Percentiles rank a stretch among this genome's conserved stretches.
Evolutionary conservation across 1,140 invertebrate species (phyloP).

Genomic region (Tribolium madens): DNA sequence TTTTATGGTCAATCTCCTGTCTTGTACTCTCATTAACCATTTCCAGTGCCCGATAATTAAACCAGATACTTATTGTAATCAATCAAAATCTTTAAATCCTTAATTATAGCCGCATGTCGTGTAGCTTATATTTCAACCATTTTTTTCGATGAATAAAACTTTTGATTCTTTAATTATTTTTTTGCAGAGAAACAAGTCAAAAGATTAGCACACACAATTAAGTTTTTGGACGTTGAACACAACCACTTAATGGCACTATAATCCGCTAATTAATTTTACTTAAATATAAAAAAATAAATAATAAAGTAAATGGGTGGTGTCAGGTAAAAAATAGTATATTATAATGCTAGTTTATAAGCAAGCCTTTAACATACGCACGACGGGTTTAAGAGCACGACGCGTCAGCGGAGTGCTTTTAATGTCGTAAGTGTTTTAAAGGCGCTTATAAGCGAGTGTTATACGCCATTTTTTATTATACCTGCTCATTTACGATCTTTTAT

Average conservation of each 20-base stretch:
- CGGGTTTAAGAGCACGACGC: too few relatives aligned
- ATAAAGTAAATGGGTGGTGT: too few relatives aligned
- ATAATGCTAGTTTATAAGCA: too few relatives aligned
- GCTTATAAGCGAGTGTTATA: too few relatives aligned
- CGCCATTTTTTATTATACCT: too few relatives aligned
- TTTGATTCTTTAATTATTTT: too few relatives aligned
- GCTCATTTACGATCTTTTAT: too few relatives aligned
- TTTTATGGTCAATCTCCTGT: not conserved
- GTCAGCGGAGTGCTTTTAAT: too few relatives aligned
- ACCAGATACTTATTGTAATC: slow-evolving; percentile 25
- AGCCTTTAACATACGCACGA: too few relatives aligned
- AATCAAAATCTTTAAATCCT: slow-evolving; percentile 33
- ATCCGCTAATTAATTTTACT: not conserved
- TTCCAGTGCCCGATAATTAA: slow-evolving; percentile 25
- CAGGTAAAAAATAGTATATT: too few relatives aligned
- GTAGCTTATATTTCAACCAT: slow-evolving; percentile 10
- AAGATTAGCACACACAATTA: not conserved
- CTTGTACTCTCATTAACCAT: not conserved
- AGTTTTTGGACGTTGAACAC: not conserved
- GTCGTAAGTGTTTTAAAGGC: too few relatives aligned
- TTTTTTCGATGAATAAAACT: not conserved
- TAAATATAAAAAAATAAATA: too few relatives aligned
- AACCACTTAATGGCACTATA: not conserved
- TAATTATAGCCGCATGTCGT: slow-evolving; percentile 27
- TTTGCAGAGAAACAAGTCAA: not conserved